Percentiles rank a stretch among this genome's conserved stretches.
These are phyloP conservation scores for Chionodraco myersi DNA, from an alignment of 2,113 vertebrate species.

Conservation along the genomic window DNA sequence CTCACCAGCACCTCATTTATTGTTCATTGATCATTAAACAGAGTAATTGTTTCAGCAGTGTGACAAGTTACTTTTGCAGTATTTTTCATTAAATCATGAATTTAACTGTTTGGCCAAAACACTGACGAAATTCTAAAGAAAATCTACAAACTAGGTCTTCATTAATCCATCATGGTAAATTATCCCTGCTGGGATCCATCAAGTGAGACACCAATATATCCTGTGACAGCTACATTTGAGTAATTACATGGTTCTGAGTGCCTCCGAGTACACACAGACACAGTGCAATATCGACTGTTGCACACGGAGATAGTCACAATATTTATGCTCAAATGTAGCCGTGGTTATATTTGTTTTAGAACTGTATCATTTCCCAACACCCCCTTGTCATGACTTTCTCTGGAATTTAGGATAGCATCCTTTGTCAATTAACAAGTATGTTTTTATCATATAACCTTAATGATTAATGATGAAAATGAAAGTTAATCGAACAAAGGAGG, in stretches of 20 bases:
- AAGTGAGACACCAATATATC: neutral
- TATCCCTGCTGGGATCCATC: neutral
- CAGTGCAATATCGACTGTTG: neutral
- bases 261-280: neutral
- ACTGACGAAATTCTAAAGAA: neutral
- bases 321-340: neutral
- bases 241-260: constrained; percentile 17
- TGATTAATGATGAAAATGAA: neutral
- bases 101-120: neutral
- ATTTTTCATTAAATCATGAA: neutral
- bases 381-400: neutral
- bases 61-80: too few relatives aligned
- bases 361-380: neutral
- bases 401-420: neutral
- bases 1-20: neutral
- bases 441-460: neutral
- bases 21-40: neutral
- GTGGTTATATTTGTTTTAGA: neutral
- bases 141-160: neutral
- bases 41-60: neutral
- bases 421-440: neutral
- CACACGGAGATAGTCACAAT: neutral
- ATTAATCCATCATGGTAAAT: neutral
- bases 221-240: neutral
- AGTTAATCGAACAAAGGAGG: neutral